These are phyloP conservation scores for Calonectris borealis DNA, from an alignment of 2,113 vertebrate species.

Conservation along the genomic window DNA sequence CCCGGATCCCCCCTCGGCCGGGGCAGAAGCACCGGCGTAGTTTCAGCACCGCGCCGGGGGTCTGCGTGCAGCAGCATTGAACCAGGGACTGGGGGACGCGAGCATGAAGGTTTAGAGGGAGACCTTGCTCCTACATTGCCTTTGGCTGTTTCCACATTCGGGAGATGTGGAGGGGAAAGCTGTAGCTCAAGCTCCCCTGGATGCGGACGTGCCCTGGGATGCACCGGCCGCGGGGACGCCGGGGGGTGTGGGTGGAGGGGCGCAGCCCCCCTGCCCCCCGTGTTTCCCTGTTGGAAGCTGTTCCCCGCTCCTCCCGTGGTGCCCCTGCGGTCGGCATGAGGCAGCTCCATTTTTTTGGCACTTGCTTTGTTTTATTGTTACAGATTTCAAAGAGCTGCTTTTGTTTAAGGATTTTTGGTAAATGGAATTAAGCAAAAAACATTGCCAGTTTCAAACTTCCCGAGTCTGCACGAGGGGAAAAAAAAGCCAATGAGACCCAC, in stretches of 20 bases:
- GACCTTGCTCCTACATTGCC: background rate
- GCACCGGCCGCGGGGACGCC: rapidly evolving
- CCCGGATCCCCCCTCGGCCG: background rate
- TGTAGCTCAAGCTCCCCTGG: background rate
- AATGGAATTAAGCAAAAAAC: background rate
- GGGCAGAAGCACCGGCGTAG: background rate
- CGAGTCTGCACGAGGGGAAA: rapidly evolving
- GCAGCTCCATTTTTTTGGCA: background rate
- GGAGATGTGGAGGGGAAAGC: background rate
- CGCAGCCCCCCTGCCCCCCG: background rate
- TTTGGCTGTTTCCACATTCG: background rate
- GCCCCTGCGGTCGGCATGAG: background rate
- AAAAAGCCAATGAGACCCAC: background rate
- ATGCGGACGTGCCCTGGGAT: background rate
- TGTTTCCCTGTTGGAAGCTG: background rate
- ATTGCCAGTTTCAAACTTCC: background rate
- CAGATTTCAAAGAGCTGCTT: background rate
- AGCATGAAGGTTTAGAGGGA: background rate
- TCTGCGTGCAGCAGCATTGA: background rate
- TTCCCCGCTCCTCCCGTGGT: background rate
- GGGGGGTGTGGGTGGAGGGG: too few relatives aligned
- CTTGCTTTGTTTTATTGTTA: background rate
- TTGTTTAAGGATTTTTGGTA: background rate
- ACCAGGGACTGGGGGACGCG: background rate
- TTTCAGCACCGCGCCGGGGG: rapidly evolving